phyloP scores from a whole-genome alignment of 2,888 invertebrate species.

The Sphecodes monilicornis region DNA sequence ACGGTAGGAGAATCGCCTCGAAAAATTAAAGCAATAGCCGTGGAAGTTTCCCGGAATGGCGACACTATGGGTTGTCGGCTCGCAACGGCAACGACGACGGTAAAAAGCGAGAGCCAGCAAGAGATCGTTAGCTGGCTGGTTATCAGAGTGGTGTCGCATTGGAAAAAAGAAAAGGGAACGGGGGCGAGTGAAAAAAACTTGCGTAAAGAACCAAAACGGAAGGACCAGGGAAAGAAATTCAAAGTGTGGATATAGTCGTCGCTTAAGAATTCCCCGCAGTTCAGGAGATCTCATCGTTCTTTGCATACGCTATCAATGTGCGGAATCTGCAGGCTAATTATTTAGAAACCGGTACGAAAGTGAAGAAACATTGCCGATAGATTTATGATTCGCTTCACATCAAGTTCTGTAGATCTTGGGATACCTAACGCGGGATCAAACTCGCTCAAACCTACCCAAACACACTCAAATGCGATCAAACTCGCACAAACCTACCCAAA shows the following conservation, averaged over 20 bases:
- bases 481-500: too few species aligned
- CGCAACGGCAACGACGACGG: conserved; percentile 10
- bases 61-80: conserved; percentile 55
- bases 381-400: background rate
- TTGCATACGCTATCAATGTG: background rate
- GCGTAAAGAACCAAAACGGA: conserved; percentile 32
- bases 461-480: too few species aligned
- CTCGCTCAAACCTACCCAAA: too few species aligned
- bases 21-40: conserved; percentile 70
- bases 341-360: background rate
- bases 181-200: conserved; percentile 1
- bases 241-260: conserved; percentile 53
- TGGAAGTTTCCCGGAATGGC: conserved; percentile 64
- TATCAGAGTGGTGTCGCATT: conserved; percentile 59
- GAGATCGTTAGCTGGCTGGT: conserved; percentile 68
- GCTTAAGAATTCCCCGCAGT: conserved; percentile 22
- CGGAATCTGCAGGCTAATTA: background rate
- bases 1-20: conserved; percentile 44
- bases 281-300: background rate
- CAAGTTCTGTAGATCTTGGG: too few species aligned
- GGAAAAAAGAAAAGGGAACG: conserved; percentile 35
- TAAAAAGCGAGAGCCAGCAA: conserved; percentile 31
- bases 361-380: background rate
- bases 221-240: conserved; percentile 52
- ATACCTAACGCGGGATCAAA: too few species aligned